Conservation (phyloP, 2,888 invertebrate genomes). For the Eledona agricola region DNA sequence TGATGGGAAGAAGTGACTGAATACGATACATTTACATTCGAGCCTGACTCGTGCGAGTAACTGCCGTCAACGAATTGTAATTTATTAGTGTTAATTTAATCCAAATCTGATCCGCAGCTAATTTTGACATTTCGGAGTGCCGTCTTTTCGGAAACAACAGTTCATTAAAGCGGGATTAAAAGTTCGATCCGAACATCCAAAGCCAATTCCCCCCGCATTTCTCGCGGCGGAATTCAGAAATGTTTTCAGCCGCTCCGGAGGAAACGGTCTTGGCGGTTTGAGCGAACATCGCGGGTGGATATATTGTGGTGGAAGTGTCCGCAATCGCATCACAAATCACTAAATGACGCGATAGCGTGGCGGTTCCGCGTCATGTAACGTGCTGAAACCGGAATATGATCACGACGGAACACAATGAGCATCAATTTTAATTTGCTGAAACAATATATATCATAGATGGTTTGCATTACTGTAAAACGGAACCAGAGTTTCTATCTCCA, state of each 20-base stretch:
- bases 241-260: constrained; percentile 3
- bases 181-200: constrained; percentile 18
- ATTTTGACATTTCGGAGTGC: no score
- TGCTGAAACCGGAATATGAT: constrained; percentile 29
- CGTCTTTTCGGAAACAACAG: constrained; percentile 14
- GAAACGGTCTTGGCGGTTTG: constrained; percentile 5
- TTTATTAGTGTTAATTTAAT: no score
- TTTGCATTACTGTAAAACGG: constrained; percentile 42
- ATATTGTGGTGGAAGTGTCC: constrained; percentile 24
- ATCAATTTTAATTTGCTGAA: constrained; percentile 47
- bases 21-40: no score
- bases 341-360: constrained; percentile 26
- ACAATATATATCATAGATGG: constrained; percentile 44
- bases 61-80: no score
- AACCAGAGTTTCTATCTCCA: constrained; percentile 40
- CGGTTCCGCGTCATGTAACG: constrained; percentile 35
- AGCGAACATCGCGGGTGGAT: constrained; percentile 18
- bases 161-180: constrained; percentile 28
- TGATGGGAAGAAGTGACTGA: no score
- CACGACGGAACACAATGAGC: constrained; percentile 32
- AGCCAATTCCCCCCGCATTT: constrained; percentile 26
- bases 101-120: no score
- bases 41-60: no score
- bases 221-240: constrained; percentile 22
- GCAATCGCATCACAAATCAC: constrained; percentile 35